Base-by-base conservation (phyloP, 1,140 invertebrate genomes). In the Adelges cooleyi region DNA sequence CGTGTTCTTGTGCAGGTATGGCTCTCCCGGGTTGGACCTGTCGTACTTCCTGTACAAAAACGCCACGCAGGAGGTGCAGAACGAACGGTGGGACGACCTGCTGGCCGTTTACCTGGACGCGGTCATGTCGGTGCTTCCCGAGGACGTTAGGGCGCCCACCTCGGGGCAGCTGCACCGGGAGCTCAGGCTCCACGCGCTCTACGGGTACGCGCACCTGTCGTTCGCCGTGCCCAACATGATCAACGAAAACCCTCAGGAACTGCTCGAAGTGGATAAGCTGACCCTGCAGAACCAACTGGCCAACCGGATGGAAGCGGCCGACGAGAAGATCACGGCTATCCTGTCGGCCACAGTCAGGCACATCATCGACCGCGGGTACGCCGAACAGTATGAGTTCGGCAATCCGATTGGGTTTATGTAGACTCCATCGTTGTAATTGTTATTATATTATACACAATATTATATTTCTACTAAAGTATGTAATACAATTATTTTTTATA, bases 41-140 rank as follows among this genome's bases (percentile, higher is more conserved):
- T 72, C 73, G 0, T 74, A 75, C 15, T 76, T 75, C 20, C 17
- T 79, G 1, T 77, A 73, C 66, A 56, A 77, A 5, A 73, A 72
- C 50, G 73, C 73, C 1, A 66, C 70, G 3, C 59, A 22, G 0
- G 65, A 70, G 3, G 15, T 71, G n/a, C 71, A 68, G 67, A 59
- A 40, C 56, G 48, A 69, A 0, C 66, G 72, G 25, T 73, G 75
- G 23, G 54, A 70, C 3, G 65, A 72, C 0, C 51, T 78, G 0
- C 66, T 79, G 3, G 25, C 66, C 17, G 65, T 50, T 0, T 79
- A 80, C 50, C 69, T 74, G 27, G 67, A 73, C 0, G 48, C 68
- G 0, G 40, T 74, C 4, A 18, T 11, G 10, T 15, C 56, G 18
- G 56, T 62, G 17, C n/a, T 62, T 23, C 56, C 56, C 15, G 54